These are phyloP conservation scores for Chloroclystis v-ata DNA, from an alignment of 2,888 invertebrate genomes.

Conservation along the genomic window DNA sequence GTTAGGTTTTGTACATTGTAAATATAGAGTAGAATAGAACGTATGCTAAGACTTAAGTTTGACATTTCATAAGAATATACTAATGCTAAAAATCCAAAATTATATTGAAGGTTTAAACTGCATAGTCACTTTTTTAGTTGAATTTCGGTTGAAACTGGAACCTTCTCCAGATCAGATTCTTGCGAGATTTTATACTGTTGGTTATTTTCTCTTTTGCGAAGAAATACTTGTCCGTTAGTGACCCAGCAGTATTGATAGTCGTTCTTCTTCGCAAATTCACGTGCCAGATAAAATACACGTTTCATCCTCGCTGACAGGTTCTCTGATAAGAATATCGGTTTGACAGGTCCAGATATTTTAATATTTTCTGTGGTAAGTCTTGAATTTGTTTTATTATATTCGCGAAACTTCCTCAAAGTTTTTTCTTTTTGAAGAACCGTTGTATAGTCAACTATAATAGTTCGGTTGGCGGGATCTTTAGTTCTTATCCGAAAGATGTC, in stretches of 20 bases:
- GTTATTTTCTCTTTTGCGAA: neutral
- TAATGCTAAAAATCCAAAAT: neutral
- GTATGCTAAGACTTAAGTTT: too few species aligned
- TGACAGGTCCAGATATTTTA: neutral
- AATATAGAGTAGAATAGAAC: too few species aligned
- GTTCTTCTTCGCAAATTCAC: neutral
- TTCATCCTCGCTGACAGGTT: neutral
- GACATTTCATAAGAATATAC: too few species aligned
- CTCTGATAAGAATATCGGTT: neutral
- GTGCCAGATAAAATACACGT: neutral
- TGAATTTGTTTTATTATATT: too few species aligned
- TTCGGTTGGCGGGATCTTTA: too few species aligned
- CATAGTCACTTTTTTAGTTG: neutral
- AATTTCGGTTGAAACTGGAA: neutral
- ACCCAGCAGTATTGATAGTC: neutral
- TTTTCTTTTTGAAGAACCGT: too few species aligned
- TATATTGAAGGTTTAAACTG: neutral
- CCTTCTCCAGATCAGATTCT: neutral
- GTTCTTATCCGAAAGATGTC: too few species aligned
- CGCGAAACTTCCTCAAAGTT: too few species aligned
- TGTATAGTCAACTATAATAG: too few species aligned
- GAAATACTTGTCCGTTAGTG: neutral
- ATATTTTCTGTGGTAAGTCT: neutral
- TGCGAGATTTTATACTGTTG: neutral
- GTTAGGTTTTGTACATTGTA: too few species aligned